A percentile compares a stretch with the other conserved stretches of the same genome.
These are phyloP conservation scores for Apis dorsata DNA, from an alignment of 1,140 invertebrate species.

Conservation along the genomic window DNA sequence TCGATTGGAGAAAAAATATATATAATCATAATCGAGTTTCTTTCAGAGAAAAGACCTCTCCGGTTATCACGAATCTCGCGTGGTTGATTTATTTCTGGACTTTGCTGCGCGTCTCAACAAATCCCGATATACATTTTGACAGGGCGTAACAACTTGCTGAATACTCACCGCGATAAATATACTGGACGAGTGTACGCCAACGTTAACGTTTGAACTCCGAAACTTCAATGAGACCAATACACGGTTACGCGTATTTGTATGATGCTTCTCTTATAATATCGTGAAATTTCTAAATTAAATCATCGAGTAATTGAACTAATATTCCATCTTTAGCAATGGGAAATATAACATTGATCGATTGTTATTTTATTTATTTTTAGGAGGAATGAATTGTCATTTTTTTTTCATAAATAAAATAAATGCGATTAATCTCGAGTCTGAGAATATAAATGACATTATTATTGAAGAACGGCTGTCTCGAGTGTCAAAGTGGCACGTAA, in stretches of 20 bases:
- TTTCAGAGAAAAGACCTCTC: not conserved
- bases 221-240: conserved; percentile 3
- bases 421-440: too few relatives aligned
- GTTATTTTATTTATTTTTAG: too few relatives aligned
- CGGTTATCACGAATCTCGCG: not conserved
- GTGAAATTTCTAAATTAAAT: not conserved
- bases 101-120: not conserved
- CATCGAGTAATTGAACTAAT: not conserved
- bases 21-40: not conserved
- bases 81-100: conserved; percentile 35
- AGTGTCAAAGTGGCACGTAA: too few relatives aligned
- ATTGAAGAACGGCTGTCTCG: too few relatives aligned
- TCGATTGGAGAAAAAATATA: not conserved
- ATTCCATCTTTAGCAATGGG: too few relatives aligned
- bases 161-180: conserved; percentile 30
- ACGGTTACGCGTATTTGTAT: not conserved
- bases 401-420: too few relatives aligned
- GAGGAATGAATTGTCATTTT: too few relatives aligned
- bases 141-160: conserved; percentile 42
- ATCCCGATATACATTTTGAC: conserved; percentile 26
- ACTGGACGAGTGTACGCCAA: conserved; percentile 22
- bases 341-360: too few relatives aligned
- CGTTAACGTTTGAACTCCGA: conserved; percentile 5
- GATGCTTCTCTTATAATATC: not conserved
- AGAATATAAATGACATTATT: too few relatives aligned